These are phyloP conservation scores for Danionella cerebrum DNA, from an alignment of 2,113 vertebrate genomes.

Conservation along the genomic window DNA sequence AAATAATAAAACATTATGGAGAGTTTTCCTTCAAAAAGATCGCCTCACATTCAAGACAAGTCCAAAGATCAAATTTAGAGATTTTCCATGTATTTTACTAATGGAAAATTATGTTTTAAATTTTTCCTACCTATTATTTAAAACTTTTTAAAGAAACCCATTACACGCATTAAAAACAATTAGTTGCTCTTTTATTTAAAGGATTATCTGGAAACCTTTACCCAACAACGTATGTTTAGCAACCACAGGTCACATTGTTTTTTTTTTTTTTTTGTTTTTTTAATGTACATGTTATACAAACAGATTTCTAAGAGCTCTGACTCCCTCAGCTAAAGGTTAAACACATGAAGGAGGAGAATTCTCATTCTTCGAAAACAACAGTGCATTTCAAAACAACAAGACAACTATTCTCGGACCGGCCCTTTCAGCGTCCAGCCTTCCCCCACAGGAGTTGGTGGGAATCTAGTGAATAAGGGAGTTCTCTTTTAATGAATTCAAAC, in stretches of 20 bases:
- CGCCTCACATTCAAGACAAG: no score
- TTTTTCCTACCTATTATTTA: no score
- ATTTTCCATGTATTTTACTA: no score
- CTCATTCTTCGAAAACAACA: not conserved
- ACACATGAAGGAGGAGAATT: constrained; percentile 31
- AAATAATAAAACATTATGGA: no score
- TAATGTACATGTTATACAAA: constrained; percentile 12
- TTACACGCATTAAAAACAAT: not conserved
- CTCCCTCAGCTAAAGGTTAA: constrained; percentile 30
- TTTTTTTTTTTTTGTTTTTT: not conserved
- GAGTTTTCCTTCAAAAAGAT: no score
- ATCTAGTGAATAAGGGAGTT: constrained; percentile 43
- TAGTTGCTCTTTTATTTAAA: not conserved
- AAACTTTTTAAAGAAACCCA: not conserved
- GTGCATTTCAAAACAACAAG: constrained; percentile 31
- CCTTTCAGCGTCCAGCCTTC: constrained; percentile 15
- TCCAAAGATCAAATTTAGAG: no score
- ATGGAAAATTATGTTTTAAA: no score
- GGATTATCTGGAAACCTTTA: constrained; percentile 4
- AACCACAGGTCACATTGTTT: constrained; percentile 1
- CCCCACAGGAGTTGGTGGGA: constrained; percentile 38
- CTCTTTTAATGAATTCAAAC: constrained; percentile 43
- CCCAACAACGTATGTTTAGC: not conserved
- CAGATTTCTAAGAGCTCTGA: constrained; percentile 13
- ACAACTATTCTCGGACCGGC: constrained; percentile 27